A percentile compares a stretch with the other conserved stretches of the same genome.
These are phyloP conservation scores for Pammene aurita DNA, from an alignment of 2,888 invertebrate genomes.

Conservation along the genomic window DNA sequence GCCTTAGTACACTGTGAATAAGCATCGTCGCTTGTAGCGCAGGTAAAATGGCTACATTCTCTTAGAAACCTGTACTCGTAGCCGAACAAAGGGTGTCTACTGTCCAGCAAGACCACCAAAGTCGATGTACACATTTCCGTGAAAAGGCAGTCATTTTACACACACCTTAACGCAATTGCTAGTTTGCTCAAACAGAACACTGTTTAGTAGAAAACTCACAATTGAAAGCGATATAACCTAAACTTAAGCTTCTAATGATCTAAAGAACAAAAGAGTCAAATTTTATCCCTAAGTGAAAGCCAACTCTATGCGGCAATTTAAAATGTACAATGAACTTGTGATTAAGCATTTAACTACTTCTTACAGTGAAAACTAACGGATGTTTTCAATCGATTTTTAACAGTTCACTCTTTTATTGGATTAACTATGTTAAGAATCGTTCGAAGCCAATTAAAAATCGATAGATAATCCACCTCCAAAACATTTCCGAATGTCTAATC, in stretches of 20 bases:
- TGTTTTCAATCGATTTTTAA: constrained; percentile 40
- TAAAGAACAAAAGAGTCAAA: constrained; percentile 46
- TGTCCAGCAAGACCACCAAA: neutral
- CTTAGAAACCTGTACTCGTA: neutral
- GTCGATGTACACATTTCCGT: neutral
- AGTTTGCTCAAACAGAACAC: constrained; percentile 51
- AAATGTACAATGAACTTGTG: constrained; percentile 40
- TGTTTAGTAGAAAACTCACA: constrained; percentile 58
- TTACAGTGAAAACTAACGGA: constrained; percentile 29
- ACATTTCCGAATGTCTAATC: constrained; percentile 21
- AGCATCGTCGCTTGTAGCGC: constrained; percentile 57
- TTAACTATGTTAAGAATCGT: neutral
- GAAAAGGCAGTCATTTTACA: constrained; percentile 2
- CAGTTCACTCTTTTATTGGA: neutral
- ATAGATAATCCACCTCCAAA: constrained; percentile 15
- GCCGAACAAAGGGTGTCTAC: neutral
- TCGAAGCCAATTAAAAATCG: constrained; percentile 29
- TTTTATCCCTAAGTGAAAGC: constrained; percentile 35
- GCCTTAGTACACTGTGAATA: constrained; percentile 79
- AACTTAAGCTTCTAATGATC: constrained; percentile 75
- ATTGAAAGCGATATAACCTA: constrained; percentile 67
- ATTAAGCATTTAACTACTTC: constrained; percentile 39
- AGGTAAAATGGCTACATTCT: neutral
- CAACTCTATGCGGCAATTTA: constrained; percentile 39
- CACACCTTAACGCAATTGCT: constrained; percentile 56